Percentiles rank a stretch among this genome's conserved stretches.
These are phyloP conservation scores for Hypsopygia costalis DNA, from an alignment of 2,888 invertebrate species.

Conservation along the genomic window DNA sequence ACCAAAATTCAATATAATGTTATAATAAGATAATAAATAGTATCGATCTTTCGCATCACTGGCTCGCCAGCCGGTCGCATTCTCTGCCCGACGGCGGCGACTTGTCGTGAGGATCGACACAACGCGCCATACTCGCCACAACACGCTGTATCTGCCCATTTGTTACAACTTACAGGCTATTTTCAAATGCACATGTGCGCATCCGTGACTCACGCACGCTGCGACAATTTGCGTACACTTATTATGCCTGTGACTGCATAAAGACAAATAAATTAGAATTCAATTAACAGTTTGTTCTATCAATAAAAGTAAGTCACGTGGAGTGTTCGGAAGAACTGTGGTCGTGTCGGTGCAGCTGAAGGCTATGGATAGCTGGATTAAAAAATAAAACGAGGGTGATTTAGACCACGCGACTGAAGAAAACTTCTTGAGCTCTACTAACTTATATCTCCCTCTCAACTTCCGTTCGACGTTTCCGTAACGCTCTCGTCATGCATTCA, in stretches of 20 bases:
- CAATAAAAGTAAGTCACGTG: too few species aligned
- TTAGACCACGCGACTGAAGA: too few species aligned
- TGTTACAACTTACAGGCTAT: slow-evolving; percentile 67
- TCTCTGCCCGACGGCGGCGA: slow-evolving; percentile 57
- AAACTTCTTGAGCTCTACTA: too few species aligned
- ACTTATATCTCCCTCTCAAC: too few species aligned
- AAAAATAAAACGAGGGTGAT: too few species aligned
- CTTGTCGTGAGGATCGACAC: slow-evolving; percentile 60
- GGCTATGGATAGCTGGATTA: too few species aligned
- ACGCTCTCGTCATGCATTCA: too few species aligned
- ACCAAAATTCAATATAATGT: too few species aligned
- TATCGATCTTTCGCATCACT: slow-evolving; percentile 43
- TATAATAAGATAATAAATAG: too few species aligned
- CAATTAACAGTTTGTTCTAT: slow-evolving; percentile 31
- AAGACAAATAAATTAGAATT: slow-evolving; percentile 45
- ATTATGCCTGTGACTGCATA: slow-evolving; percentile 34
- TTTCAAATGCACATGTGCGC: slow-evolving; percentile 73
- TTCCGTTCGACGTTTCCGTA: too few species aligned
- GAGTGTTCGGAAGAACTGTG: too few species aligned
- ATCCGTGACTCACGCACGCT: slow-evolving; percentile 72
- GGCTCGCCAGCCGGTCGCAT: slow-evolving; percentile 75
- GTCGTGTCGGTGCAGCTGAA: too few species aligned
- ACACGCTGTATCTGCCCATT: slow-evolving; percentile 54
- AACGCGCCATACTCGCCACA: slow-evolving; percentile 25
- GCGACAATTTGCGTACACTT: slow-evolving; percentile 49